Base-by-base conservation (phyloP, 1,140 invertebrate genomes). In the Drosophila pallidifrons region DNA sequence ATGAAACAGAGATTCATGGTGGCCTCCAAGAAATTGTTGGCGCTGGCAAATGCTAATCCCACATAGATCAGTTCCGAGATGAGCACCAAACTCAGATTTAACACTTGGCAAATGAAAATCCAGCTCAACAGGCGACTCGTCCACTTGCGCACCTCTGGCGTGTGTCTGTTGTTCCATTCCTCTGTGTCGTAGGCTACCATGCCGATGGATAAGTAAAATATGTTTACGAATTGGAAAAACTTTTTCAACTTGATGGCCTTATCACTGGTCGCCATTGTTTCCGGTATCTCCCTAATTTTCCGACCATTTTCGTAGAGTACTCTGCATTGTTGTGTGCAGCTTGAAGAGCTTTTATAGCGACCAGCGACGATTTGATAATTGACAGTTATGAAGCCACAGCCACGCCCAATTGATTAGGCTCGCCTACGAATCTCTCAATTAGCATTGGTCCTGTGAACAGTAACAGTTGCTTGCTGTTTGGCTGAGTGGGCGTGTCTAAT, bases 1-100 rank as follows among this genome's bases (percentile, higher is more conserved):
- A 91, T 82, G 49, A 85, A 91, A 1, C 91, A 86, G 0, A 89
- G 47, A 51, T 79, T 91, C 87, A 89, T 86, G 15, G 79, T 92
- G 43, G 91, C 83, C 57, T 91, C 83, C 7, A 89, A 46, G 10
- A 92, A 91, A 64, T 92, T 89, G 32, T 45, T 82, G 10, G 76
- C 81, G 1, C 32, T 74, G 11, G 35, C 28, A 41, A 92, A 82
- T 2, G 91, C 80, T 47, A 82, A 47, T 7, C 82, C 57, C 0
- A 92, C 87, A 49, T 79, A 92, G 5, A 89, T 79, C 3, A 91
- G 8, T 30, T 91, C 87, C 5, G 76, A 54, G 0, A 91, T 0
- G 2, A 91, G 65, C 41, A 74, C 73, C 7, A 72, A 45, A 41
- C 82, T 89, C 10, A 92, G 73, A 59, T 91, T 92, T 0, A 86